A percentile compares a stretch with the other conserved stretches of the same genome.
Evolutionary conservation across 2,113 vertebrate species (phyloP).

Genomic region (Rhynchomys soricoides): DNA sequence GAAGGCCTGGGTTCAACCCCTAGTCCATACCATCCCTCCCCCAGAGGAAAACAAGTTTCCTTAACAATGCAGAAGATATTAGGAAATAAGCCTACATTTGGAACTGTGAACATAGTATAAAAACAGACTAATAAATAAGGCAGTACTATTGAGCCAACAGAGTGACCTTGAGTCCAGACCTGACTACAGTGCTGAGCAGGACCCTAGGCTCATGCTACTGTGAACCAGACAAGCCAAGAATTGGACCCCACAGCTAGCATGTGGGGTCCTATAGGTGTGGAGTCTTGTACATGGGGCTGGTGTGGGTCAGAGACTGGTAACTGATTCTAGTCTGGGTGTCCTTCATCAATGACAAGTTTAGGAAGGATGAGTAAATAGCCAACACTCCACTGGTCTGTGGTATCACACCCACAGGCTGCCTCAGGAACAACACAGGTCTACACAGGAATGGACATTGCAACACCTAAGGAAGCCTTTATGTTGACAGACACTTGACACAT

Average conservation of each 20-base stretch:
- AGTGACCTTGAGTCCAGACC: not conserved
- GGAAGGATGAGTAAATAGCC: conserved; percentile 87
- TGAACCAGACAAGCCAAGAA: not conserved
- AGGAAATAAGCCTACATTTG: not conserved
- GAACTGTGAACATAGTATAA: not conserved
- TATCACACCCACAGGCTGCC: not conserved
- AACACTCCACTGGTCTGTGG: conserved; percentile 39
- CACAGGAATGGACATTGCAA: not conserved
- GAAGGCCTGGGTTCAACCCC: not conserved
- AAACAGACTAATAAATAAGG: not conserved
- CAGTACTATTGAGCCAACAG: not conserved
- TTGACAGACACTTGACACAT: not conserved
- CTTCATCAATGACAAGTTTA: conserved; percentile 93
- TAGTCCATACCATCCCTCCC: not conserved
- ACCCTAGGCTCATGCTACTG: not conserved
- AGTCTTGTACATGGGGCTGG: conserved; percentile 82
- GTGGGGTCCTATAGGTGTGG: conserved; percentile 87
- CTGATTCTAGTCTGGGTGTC: conserved; percentile 93
- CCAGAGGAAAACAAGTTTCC: not conserved
- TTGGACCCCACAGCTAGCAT: conserved; percentile 87
- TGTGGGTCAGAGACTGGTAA: conserved; percentile 94
- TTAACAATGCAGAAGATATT: not conserved
- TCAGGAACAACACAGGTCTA: not conserved
- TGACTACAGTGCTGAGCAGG: not conserved
- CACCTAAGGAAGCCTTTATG: not conserved